A percentile compares a stretch with the other conserved stretches of the same genome.
Evolutionary conservation across 2,113 vertebrate species (phyloP).

Genomic region (Pluvianellus socialis): DNA sequence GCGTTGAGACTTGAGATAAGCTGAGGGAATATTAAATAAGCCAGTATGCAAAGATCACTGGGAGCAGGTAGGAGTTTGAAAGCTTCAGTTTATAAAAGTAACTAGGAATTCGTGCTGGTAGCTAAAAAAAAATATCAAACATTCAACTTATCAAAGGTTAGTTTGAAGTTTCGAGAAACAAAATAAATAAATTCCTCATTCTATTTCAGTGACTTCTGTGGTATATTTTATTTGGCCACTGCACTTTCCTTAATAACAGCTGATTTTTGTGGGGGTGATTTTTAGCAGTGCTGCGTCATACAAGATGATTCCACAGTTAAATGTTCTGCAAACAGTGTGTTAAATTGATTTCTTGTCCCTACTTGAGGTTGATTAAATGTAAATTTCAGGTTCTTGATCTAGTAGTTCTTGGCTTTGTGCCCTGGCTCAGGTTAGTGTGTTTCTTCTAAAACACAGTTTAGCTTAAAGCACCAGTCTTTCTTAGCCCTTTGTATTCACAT

Average conservation of each 20-base stretch:
- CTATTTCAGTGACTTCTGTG: not conserved
- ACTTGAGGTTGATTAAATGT: conserved; percentile 28
- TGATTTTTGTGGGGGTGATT: not conserved
- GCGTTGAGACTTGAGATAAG: conserved; percentile 44
- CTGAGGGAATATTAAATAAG: conserved; percentile 61
- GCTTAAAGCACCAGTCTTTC: not conserved
- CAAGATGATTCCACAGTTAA: not conserved
- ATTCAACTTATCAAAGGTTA: conserved; percentile 52
- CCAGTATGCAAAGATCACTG: conserved; percentile 39
- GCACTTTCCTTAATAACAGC: not conserved
- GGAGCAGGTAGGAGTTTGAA: conserved; percentile 43
- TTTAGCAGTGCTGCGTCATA: not conserved
- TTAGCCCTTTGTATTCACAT: not conserved
- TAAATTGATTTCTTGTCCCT: conserved; percentile 39
- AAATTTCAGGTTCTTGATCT: conserved; percentile 25
- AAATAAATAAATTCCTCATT: conserved; percentile 41
- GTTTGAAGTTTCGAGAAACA: conserved; percentile 59
- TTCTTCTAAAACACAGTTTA: not conserved
- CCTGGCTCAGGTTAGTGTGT: not conserved
- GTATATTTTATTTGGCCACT: conserved; percentile 3
- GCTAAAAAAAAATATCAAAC: conserved; percentile 60
- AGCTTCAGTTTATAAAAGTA: conserved; percentile 58
- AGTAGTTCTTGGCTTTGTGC: not conserved
- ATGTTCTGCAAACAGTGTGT: not conserved
- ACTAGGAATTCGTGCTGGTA: conserved; percentile 55